Evolutionary conservation across 1,140 invertebrate species (phyloP).

Genomic region (Platorchestia sp.): DNA sequence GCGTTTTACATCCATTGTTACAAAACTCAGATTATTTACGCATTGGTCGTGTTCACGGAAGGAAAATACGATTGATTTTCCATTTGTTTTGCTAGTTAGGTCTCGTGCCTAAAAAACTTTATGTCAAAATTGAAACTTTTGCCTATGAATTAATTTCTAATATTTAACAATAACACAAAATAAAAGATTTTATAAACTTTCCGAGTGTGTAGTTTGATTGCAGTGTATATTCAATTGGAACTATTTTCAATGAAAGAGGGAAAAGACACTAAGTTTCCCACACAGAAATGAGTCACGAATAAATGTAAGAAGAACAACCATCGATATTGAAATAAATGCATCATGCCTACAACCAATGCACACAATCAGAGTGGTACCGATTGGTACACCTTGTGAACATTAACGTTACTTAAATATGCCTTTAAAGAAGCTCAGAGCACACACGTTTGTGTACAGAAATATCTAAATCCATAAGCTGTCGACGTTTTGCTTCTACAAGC

Average conservation of each 20-base stretch:
- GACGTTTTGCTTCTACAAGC: background rate
- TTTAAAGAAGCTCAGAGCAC: background rate
- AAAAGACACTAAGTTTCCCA: background rate
- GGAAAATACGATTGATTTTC: background rate
- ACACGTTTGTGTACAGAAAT: too few species aligned
- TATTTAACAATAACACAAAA: background rate
- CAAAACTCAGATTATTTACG: background rate
- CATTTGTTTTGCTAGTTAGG: too few species aligned
- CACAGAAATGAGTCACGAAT: background rate
- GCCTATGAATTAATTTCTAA: background rate
- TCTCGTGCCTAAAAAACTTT: background rate
- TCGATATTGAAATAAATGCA: conserved; percentile 2
- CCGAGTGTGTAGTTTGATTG: background rate
- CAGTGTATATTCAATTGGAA: background rate
- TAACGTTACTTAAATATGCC: background rate
- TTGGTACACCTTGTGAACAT: too few species aligned
- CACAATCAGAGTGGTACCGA: background rate
- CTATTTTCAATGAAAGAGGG: background rate
- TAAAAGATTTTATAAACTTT: background rate
- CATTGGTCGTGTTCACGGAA: background rate
- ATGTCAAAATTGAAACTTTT: background rate
- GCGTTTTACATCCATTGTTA: background rate
- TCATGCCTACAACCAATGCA: background rate
- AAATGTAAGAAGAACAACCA: background rate
- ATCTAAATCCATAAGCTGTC: background rate